Percentiles rank a stretch among this genome's conserved stretches.
phyloP scores from a whole-genome alignment of 92 coral and sea anemone genomes.

The Heteractis magnifica region DNA sequence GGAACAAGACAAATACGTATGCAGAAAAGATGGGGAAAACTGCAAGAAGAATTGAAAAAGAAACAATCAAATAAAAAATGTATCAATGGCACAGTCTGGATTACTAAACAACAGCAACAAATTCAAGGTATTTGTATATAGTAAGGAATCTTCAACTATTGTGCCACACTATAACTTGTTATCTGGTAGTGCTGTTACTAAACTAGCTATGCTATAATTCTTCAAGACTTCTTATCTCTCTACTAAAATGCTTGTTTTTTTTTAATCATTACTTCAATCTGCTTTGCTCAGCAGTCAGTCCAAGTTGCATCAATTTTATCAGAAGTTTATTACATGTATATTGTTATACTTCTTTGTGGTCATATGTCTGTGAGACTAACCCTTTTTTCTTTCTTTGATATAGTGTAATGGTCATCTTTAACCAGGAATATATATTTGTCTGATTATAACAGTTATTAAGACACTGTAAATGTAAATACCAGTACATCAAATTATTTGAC shows the following conservation, averaged over 20 bases:
- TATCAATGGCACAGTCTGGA: constrained; percentile 65
- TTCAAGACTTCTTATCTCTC: not conserved
- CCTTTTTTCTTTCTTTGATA: not conserved
- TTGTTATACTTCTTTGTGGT: too few species aligned
- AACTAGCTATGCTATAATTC: not conserved
- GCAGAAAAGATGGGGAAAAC: constrained; percentile 75
- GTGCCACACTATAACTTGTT: too few species aligned
- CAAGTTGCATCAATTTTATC: too few species aligned
- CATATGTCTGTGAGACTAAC: not conserved
- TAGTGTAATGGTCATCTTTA: not conserved
- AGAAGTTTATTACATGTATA: too few species aligned
- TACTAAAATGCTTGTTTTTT: not conserved
- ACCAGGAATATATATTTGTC: not conserved
- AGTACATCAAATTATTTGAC: not conserved
- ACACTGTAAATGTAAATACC: not conserved
- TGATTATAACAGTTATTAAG: not conserved
- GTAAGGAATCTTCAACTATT: too few species aligned
- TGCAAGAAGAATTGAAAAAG: constrained; percentile 64
- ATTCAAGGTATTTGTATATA: not conserved
- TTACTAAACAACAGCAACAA: constrained; percentile 36
- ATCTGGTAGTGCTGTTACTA: not conserved
- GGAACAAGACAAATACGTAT: constrained; percentile 64
- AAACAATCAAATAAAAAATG: constrained; percentile 55
- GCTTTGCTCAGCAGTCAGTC: too few species aligned
- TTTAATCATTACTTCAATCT: too few species aligned